phyloP scores from a whole-genome alignment of 2,797 vertebrate species.

The Kryptopterus vitreolus region DNA sequence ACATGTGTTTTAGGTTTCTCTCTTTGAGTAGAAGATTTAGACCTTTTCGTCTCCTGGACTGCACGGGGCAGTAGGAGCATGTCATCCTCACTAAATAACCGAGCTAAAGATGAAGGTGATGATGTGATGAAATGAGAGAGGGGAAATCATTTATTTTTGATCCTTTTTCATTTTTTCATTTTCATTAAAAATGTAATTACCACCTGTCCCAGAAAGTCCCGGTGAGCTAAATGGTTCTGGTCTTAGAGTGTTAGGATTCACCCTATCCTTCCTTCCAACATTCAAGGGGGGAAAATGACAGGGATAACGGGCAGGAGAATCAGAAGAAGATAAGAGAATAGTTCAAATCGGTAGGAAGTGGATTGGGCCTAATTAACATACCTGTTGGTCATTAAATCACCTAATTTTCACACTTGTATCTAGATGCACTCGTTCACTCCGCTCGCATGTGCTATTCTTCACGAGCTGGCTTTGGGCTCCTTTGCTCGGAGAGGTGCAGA shows the following conservation, averaged over 20 bases:
- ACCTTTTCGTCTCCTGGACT: constrained; percentile 63
- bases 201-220: background rate
- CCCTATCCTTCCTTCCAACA: background rate
- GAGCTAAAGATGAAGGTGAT: constrained; percentile 9
- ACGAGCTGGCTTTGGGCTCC: constrained; percentile 31
- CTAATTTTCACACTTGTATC: constrained; percentile 82
- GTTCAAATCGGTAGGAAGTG: constrained; percentile 32
- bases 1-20: constrained; percentile 67
- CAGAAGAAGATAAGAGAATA: background rate
- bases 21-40: constrained; percentile 54
- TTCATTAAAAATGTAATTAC: background rate
- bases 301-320: background rate
- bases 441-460: constrained; percentile 53
- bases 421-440: constrained; percentile 68
- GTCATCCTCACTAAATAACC: constrained; percentile 57
- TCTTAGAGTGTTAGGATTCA: background rate
- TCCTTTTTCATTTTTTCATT: background rate
- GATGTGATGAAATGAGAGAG: constrained; percentile 33
- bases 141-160: constrained; percentile 2
- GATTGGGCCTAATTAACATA: constrained; percentile 72
- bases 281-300: constrained; percentile 26
- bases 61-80: constrained; percentile 66
- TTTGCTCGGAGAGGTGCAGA: constrained; percentile 23
- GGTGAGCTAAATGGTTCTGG: background rate
- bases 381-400: constrained; percentile 82